phyloP scores from a whole-genome alignment of 2,113 vertebrate species.

The Paradisaea rubra region DNA sequence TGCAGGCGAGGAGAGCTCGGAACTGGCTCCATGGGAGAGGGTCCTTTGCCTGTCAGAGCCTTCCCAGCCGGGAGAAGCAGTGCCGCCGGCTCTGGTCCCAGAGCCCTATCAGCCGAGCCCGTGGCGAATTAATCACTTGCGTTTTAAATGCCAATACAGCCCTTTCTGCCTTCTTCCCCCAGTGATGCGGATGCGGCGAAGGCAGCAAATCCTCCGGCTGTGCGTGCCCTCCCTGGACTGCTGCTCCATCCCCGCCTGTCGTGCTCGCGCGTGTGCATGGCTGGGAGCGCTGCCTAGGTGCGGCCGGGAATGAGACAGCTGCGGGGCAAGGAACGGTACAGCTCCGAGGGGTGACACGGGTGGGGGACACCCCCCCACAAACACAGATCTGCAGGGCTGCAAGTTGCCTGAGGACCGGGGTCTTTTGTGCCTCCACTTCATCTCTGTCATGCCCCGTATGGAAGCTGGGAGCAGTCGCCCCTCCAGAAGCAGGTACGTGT shows the following conservation, averaged over 20 bases:
- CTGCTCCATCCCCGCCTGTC: constrained; percentile 32
- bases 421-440: neutral
- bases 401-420: neutral
- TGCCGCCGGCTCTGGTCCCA: neutral
- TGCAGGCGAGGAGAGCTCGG: neutral
- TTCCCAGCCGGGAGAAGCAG: constrained; percentile 11
- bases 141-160: constrained; percentile 38
- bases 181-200: constrained; percentile 59
- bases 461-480: neutral
- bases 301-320: constrained; percentile 24
- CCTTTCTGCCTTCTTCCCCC: constrained; percentile 42
- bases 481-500: constrained; percentile 43
- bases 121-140: constrained; percentile 22
- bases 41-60: neutral
- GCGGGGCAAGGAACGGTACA: neutral
- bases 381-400: neutral
- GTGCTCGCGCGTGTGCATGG: constrained; percentile 23
- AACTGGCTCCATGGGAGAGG: constrained; percentile 25
- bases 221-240: constrained; percentile 15
- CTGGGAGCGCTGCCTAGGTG: constrained; percentile 30
- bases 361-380: neutral
- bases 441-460: neutral
- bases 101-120: neutral
- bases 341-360: constrained; percentile 20
- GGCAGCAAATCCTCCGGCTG: constrained; percentile 47